Percentiles rank a stretch among this genome's conserved stretches.
Conservation (phyloP, 2,797 vertebrate species). For the Sebastes kiyomatsui region DNA sequence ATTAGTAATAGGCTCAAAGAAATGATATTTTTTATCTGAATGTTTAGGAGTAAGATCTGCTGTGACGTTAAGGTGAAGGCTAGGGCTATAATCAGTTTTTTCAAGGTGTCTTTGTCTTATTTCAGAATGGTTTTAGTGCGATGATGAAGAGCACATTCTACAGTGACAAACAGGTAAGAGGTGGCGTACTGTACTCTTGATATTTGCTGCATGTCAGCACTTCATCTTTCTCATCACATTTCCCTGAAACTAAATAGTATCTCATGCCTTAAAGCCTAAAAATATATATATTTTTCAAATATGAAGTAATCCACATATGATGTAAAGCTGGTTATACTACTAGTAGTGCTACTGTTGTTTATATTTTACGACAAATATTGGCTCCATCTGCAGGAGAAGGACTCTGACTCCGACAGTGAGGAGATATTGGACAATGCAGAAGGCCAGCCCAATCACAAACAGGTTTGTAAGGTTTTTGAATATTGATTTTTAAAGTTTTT, state of each 20-base stretch:
- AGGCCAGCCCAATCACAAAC: conserved; percentile 48
- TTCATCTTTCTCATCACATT: neutral
- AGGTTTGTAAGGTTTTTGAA: conserved; percentile 39
- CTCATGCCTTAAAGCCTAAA: neutral
- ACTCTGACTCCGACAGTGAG: conserved; percentile 31
- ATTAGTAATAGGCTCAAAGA: neutral
- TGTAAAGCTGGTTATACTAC: neutral
- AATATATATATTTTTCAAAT: neutral
- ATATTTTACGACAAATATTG: neutral
- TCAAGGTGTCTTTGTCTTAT: neutral
- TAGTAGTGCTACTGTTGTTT: neutral
- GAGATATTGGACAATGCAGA: conserved; percentile 35
- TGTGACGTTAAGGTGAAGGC: neutral
- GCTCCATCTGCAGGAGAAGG: conserved; percentile 52
- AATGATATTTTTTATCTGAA: neutral
- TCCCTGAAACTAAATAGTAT: neutral
- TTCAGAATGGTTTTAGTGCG: conserved; percentile 53
- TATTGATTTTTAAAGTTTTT: neutral
- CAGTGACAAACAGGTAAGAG: conserved; percentile 48
- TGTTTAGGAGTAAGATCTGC: neutral
- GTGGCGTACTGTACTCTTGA: neutral
- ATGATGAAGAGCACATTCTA: conserved; percentile 57
- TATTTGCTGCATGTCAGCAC: neutral
- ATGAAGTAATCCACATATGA: neutral
- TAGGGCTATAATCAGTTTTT: neutral